phyloP scores from a whole-genome alignment of 2,888 invertebrate genomes.

The Leucophenga maculata region DNA sequence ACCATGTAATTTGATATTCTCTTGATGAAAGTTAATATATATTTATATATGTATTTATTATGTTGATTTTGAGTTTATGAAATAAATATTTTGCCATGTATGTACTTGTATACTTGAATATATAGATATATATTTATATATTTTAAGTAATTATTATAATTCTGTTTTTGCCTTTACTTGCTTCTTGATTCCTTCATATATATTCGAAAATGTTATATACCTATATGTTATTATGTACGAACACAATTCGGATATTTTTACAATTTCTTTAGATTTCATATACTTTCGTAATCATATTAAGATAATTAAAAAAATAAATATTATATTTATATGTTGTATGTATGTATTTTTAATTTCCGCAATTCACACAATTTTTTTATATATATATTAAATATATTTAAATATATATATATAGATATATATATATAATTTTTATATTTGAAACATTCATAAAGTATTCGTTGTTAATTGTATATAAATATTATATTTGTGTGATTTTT shows the following conservation, averaged over 20 bases:
- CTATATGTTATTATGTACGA: constrained; percentile 43
- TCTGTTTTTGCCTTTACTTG: neutral
- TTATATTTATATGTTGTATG: neutral
- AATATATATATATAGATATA: constrained; percentile 37
- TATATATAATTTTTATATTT: constrained; percentile 30
- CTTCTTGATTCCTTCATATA: constrained; percentile 27
- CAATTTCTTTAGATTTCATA: constrained; percentile 27
- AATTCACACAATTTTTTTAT: constrained; percentile 16
- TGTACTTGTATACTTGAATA: constrained; percentile 21
- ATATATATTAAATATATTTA: constrained; percentile 31
- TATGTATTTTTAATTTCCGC: constrained; percentile 16
- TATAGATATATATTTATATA: constrained; percentile 24
- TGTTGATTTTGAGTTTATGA: constrained; percentile 12
- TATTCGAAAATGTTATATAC: constrained; percentile 42
- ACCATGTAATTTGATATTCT: constrained; percentile 15
- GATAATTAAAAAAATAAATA: constrained; percentile 28
- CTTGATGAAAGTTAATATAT: constrained; percentile 17
- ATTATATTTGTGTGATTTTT: constrained; percentile 44
- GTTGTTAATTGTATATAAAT: constrained; percentile 58
- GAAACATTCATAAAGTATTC: constrained; percentile 59
- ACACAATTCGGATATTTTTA: constrained; percentile 58
- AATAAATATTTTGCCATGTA: constrained; percentile 32
- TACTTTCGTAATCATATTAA: constrained; percentile 7
- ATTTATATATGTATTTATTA: constrained; percentile 13
- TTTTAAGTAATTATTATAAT: constrained; percentile 25